A percentile compares a stretch with the other conserved stretches of the same genome.
phyloP scores from a whole-genome alignment of 1,140 invertebrate species.

The Carcinoscorpius rotundicauda region DNA sequence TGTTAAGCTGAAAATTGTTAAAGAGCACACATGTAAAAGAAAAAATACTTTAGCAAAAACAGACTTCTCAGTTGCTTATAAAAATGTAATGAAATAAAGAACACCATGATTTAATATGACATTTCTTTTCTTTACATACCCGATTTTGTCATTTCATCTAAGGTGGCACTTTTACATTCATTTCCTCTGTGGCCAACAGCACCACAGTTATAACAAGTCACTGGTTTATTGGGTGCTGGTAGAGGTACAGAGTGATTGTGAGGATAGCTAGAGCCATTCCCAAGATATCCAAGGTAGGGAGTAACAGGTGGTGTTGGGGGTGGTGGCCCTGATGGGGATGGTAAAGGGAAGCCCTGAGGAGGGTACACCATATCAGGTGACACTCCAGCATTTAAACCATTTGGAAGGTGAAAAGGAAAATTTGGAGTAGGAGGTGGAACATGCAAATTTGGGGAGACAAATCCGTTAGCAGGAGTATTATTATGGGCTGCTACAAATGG shows the following conservation, averaged over 20 bases:
- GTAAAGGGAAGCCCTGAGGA: constrained; percentile 12
- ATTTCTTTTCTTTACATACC: constrained; percentile 27
- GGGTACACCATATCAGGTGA: constrained; percentile 20
- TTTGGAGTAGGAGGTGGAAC: constrained; percentile 11
- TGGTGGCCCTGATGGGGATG: constrained; percentile 13
- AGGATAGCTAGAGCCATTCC: too few species aligned
- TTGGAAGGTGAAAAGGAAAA: constrained; percentile 16
- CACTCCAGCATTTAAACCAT: constrained; percentile 17
- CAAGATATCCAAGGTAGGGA: not conserved
- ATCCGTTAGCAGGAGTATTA: constrained; percentile 14
- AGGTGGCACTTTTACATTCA: constrained; percentile 71
- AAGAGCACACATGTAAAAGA: too few species aligned
- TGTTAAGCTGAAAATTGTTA: too few species aligned
- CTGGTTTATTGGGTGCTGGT: constrained; percentile 28
- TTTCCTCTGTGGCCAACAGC: constrained; percentile 57
- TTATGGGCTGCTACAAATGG: constrained; percentile 15
- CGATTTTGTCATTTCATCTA: constrained; percentile 70
- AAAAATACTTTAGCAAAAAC: too few species aligned
- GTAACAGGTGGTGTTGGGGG: constrained; percentile 11
- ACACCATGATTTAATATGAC: too few species aligned
- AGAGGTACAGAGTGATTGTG: too few species aligned
- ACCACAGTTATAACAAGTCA: constrained; percentile 61
- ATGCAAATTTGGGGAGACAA: constrained; percentile 9
- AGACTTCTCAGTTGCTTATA: too few species aligned
- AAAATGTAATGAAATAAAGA: too few species aligned